Evolutionary conservation across 2,113 vertebrate genomes (phyloP).

Genomic region (Sapajus apella): DNA sequence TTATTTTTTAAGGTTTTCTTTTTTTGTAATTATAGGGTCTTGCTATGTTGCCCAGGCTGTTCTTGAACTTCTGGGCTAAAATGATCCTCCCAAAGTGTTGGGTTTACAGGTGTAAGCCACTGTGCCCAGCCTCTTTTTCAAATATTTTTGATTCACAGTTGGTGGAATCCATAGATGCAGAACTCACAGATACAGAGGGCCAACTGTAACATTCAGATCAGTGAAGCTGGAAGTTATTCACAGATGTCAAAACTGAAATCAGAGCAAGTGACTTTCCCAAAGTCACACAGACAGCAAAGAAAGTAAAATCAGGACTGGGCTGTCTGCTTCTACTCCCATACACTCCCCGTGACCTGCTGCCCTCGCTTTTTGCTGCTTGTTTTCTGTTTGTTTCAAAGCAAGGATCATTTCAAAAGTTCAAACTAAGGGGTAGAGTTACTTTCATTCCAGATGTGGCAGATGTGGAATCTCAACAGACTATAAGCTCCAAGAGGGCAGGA

Average conservation of each 20-base stretch:
- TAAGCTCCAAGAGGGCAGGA: not conserved
- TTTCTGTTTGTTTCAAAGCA: slow-evolving; percentile 8
- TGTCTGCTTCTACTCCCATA: not conserved
- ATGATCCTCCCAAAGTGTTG: too few relatives aligned
- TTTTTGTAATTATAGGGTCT: too few relatives aligned
- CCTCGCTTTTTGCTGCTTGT: not conserved
- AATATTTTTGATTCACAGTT: not conserved
- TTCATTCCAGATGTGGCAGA: not conserved
- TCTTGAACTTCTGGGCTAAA: too few relatives aligned
- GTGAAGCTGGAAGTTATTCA: not conserved
- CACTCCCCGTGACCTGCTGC: not conserved
- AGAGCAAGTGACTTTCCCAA: not conserved
- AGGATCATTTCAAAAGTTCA: not conserved
- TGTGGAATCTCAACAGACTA: not conserved
- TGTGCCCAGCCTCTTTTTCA: not conserved
- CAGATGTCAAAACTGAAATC: not conserved
- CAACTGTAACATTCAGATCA: not conserved
- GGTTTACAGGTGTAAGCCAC: too few relatives aligned
- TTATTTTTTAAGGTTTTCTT: too few relatives aligned
- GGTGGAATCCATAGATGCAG: not conserved
- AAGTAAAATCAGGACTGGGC: not conserved
- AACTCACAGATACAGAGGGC: not conserved
- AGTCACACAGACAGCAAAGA: not conserved
- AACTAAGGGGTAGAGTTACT: not conserved
- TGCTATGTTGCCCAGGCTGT: too few relatives aligned